Evolutionary conservation across 2,888 invertebrate genomes (phyloP).

Genomic region (Creontiades dilutus): DNA sequence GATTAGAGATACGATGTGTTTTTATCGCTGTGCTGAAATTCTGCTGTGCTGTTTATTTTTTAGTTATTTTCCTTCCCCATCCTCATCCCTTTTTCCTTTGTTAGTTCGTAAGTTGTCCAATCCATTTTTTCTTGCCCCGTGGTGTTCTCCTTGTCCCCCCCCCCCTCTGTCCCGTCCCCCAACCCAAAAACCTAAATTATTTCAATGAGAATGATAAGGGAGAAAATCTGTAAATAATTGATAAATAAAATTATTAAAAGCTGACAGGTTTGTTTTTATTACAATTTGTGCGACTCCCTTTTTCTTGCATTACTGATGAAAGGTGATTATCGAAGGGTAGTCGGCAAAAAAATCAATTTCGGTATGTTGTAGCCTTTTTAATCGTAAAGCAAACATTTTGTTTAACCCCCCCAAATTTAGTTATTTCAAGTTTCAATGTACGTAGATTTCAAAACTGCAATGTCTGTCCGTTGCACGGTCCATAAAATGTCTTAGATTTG

Average conservation of each 20-base stretch:
- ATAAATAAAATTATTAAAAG: conserved; percentile 67
- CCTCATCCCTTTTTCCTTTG: conserved; percentile 17
- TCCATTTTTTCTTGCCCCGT: neutral
- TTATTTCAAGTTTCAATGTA: too few species aligned
- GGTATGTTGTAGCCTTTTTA: too few species aligned
- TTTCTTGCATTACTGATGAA: too few species aligned
- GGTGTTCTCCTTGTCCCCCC: conserved; percentile 14
- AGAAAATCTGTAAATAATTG: conserved; percentile 66
- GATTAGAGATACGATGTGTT: neutral
- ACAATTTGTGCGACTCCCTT: neutral
- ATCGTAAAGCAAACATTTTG: too few species aligned
- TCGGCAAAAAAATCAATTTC: too few species aligned
- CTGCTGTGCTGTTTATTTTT: conserved; percentile 65
- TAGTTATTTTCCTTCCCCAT: conserved; percentile 57
- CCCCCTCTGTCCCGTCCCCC: conserved; percentile 2
- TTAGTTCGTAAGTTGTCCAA: conserved; percentile 33
- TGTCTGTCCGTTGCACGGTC: too few species aligned
- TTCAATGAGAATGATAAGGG: conserved; percentile 64
- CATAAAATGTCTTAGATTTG: too few species aligned
- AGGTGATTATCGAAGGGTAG: too few species aligned
- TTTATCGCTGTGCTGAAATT: conserved; percentile 52
- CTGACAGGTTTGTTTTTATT: neutral
- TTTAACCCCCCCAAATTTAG: too few species aligned
- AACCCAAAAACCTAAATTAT: conserved; percentile 57
- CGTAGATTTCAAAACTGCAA: too few species aligned